Evolutionary conservation across 2,113 vertebrate species (phyloP).

Genomic region (Gallinago paraguaiae): DNA sequence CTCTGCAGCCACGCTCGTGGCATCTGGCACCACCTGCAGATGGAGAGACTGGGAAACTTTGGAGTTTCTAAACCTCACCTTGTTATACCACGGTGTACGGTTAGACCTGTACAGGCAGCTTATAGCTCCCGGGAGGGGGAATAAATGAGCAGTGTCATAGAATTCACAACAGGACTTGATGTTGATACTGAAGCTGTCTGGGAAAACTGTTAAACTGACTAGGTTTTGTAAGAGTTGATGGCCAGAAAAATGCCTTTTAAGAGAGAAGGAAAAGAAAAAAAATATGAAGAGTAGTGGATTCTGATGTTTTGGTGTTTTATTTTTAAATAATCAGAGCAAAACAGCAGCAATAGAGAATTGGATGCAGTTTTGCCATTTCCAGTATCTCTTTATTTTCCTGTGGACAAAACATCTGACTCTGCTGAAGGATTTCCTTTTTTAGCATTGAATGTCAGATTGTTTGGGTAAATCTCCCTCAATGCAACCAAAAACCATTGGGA

Average conservation of each 20-base stretch:
- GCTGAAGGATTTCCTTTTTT: background rate
- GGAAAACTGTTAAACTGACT: background rate
- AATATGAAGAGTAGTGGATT: background rate
- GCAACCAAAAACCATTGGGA: background rate
- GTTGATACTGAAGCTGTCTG: background rate
- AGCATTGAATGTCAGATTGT: background rate
- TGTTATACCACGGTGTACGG: background rate
- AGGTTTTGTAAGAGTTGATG: background rate
- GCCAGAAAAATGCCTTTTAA: background rate
- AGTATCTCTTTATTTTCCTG: background rate
- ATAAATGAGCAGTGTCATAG: background rate
- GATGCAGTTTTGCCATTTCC: background rate
- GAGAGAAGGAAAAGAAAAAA: too few relatives aligned
- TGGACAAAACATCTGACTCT: background rate
- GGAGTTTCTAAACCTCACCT: background rate
- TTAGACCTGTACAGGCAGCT: background rate
- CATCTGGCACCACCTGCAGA: constrained; percentile 38
- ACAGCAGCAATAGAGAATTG: background rate
- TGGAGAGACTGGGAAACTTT: background rate
- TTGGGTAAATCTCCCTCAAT: background rate
- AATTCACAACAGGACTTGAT: background rate
- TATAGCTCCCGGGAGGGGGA: background rate
- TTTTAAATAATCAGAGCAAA: background rate
- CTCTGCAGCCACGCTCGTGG: constrained; percentile 13
- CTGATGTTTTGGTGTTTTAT: too few relatives aligned